Base-by-base conservation (phyloP, 2,888 invertebrate species). In the Dicyrtoma fusca region DNA sequence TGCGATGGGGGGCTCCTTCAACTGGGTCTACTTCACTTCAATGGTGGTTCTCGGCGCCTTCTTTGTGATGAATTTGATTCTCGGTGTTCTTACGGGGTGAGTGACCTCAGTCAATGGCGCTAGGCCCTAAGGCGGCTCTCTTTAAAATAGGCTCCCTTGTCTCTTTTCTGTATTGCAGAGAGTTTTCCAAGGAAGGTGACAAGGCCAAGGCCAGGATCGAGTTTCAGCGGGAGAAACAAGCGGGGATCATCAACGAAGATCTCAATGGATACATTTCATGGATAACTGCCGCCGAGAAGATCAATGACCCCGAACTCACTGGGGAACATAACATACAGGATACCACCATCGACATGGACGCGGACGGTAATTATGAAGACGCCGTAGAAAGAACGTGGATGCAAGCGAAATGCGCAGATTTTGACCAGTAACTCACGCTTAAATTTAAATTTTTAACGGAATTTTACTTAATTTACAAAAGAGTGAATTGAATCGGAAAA, bases 31-130 rank as follows among this genome's bases (percentile, higher is more conserved):
- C 82, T 88, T 88, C 81, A 86, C 88, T 68, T 87, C 87, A 76
- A 84, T 88, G 80, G 88, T 88, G 77, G 87, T 88, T 77, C 85
- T 88, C 73, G 88, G 88, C 69, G 88, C 88, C 61, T 88, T 88
- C 82, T 88, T 88, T 83, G 88, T 88, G 74, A 86, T 88, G 83
- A 88, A 88, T 82, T 85, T 88, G 71, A 88, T 88, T 81, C 85
- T 88, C 81, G 88, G 88, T 84, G 88, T 88, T 72, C 84, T 88
- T 75, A 87, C 87, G 78, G 88, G 87, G 87, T 87, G 82, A 83
- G 85, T 84, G 45, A 13, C n/a, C n/a, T n/a, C n/a, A 19, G 25
- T 62, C 13, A 49, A 19, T n/a, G 19, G 49, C 49, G 5, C 5
- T 17, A 25, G n/a, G n/a, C n/a, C n/a, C n/a, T n/a, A n/a, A n/a